Base-by-base conservation (phyloP, 30 jellyfish, hydroid and myxozoan species). In the Hydractinia symbiolongicarpus region DNA sequence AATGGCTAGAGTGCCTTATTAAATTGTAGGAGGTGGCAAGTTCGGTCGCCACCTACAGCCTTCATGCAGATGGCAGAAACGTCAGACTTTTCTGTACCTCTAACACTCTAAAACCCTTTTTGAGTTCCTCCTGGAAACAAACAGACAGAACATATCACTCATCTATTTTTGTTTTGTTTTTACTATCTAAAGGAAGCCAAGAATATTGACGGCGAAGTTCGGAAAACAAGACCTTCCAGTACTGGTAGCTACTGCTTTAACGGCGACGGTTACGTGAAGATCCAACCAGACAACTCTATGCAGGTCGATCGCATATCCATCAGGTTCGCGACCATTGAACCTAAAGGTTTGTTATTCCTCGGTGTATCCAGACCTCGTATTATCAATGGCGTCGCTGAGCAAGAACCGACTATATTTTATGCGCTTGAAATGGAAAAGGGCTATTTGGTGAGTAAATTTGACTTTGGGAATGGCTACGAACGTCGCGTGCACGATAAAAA, bases 401-500 rank as follows among this genome's bases (percentile, higher is more conserved):
- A n/a, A 16, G 78, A 14, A 6, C 58, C 54, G 53, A 64, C 67
- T 10, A 81, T 58, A 11, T 91, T 91, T 62, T 80, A 76, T n/a
- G 79, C 98, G 14, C 79, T 91, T 61, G 96, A 91, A 78, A 54
- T 91, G 81, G 67, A 73, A 50, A 77, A 84, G 62, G 98, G 98
- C 11, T 51, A 55, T 58, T 30, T 91, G 70, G 89, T 91, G 20
- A 77, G 75, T 55, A 82, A 83, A 6, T 91, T 40, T 61, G 88
- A 85, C 62, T 75, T 55, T 50, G 94, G 88, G 6, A 67, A 53
- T 10, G 88, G 79, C 51, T 5, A 50, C 8, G 83, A 56, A 53
- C 77, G 81, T 13, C 17, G 60, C 13, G 81, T 53, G 15, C 72
- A 62, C 73, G 30, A 86, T 54, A 67, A 81, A 8, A 30, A 30